Evolutionary conservation across 2,888 invertebrate species (phyloP).

Genomic region (Eurois occulta): DNA sequence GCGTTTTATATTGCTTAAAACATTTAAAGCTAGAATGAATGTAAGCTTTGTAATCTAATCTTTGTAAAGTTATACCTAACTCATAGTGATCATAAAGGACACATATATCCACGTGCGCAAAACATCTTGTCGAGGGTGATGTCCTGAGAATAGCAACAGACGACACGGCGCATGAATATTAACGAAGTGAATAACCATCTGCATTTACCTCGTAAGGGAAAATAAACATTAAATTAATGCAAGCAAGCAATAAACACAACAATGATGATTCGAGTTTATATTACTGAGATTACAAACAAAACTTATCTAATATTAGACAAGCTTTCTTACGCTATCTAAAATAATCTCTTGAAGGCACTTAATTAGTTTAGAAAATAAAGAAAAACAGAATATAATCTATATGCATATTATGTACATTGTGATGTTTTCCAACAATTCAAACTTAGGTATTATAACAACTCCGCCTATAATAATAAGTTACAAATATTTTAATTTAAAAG

Average conservation of each 20-base stretch:
- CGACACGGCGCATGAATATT: constrained; percentile 53
- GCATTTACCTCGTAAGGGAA: constrained; percentile 56
- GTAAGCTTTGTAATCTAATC: neutral
- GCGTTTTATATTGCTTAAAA: neutral
- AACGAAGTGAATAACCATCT: constrained; percentile 43
- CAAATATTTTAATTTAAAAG: constrained; percentile 38
- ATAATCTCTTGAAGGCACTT: constrained; percentile 71
- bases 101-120: constrained; percentile 35
- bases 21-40: neutral
- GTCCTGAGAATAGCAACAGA: constrained; percentile 55
- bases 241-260: constrained; percentile 48
- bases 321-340: constrained; percentile 62
- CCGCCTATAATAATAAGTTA: constrained; percentile 34
- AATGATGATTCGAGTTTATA: constrained; percentile 59
- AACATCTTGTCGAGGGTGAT: constrained; percentile 37
- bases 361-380: constrained; percentile 30
- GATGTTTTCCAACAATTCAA: constrained; percentile 29
- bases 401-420: constrained; percentile 46
- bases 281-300: constrained; percentile 73
- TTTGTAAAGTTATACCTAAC: constrained; percentile 7
- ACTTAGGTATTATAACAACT: constrained; percentile 36
- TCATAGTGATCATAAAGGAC: constrained; percentile 11
- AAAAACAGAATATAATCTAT: constrained; percentile 37
- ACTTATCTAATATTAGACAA: constrained; percentile 62
- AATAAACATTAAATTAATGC: constrained; percentile 48